Conservation (phyloP, 2,113 vertebrate genomes). For the Ahaetulla prasina region DNA sequence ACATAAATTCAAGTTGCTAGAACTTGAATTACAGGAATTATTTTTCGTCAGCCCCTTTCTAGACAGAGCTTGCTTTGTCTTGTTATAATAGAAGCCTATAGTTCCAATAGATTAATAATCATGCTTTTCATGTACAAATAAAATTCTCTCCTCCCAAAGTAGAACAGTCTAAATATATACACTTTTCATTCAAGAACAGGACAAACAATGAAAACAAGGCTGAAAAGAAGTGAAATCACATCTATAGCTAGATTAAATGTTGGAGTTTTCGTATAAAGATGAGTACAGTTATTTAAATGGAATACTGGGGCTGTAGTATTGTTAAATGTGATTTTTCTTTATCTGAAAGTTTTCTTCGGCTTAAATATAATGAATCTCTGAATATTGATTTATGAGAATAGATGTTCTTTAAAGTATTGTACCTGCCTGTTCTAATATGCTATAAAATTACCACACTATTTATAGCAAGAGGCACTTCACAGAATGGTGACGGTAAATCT, state of each 20-base stretch:
- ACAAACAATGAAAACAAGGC: constrained; percentile 24
- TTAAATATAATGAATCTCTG: background rate
- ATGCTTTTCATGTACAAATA: background rate
- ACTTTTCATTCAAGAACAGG: constrained; percentile 31
- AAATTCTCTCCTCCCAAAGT: background rate
- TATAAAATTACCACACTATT: background rate
- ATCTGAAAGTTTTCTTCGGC: background rate
- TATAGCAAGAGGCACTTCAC: background rate
- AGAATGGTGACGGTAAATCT: background rate
- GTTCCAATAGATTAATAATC: background rate
- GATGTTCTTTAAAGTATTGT: background rate
- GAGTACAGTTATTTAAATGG: background rate
- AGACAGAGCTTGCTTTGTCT: background rate
- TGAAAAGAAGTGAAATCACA: background rate
- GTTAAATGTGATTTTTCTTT: background rate
- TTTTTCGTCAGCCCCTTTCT: background rate
- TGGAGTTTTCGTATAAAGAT: background rate
- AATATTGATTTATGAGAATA: background rate
- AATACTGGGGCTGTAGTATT: background rate
- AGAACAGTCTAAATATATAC: background rate
- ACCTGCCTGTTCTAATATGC: background rate
- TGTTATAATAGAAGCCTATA: background rate
- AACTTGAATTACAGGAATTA: background rate
- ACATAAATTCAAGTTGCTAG: background rate
- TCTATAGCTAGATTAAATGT: background rate